Percentiles rank a stretch among this genome's conserved stretches.
These are phyloP conservation scores for Peromyscus californicus DNA, from an alignment of 2,113 vertebrate genomes.

Conservation along the genomic window DNA sequence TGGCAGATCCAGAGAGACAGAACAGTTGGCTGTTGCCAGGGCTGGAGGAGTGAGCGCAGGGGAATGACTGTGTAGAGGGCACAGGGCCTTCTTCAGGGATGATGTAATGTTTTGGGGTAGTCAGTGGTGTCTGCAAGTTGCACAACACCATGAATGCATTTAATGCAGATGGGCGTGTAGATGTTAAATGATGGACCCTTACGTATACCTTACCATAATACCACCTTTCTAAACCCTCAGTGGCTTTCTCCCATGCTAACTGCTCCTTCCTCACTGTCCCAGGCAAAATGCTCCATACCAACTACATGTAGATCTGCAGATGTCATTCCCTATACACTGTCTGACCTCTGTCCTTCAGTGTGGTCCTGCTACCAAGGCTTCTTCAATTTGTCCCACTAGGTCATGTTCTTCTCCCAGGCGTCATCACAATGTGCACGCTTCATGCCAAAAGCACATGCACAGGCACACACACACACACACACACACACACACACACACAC, in stretches of 20 bases:
- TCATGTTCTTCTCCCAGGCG: neutral
- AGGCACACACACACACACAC: neutral
- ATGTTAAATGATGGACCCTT: neutral
- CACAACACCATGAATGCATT: neutral
- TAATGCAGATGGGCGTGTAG: neutral
- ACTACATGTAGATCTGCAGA: neutral
- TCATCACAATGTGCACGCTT: neutral
- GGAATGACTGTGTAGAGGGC: neutral
- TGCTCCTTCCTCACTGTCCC: too few relatives aligned
- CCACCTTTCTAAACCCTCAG: neutral
- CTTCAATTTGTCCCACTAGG: neutral
- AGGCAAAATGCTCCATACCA: neutral
- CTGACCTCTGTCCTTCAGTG: neutral
- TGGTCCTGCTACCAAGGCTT: neutral
- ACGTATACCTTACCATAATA: neutral
- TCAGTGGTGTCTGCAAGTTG: too few relatives aligned
- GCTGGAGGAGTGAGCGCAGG: neutral
- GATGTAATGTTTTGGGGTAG: neutral
- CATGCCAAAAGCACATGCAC: neutral
- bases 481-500: too few relatives aligned
- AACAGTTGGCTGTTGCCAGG: neutral
- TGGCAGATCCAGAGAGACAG: neutral
- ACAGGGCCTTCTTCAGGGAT: fast-evolving
- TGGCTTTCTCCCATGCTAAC: neutral
- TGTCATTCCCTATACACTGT: fast-evolving